Percentiles rank a stretch among this genome's conserved stretches.
Conservation (phyloP, 2,888 invertebrate species). For the Amphipyra berbera region DNA sequence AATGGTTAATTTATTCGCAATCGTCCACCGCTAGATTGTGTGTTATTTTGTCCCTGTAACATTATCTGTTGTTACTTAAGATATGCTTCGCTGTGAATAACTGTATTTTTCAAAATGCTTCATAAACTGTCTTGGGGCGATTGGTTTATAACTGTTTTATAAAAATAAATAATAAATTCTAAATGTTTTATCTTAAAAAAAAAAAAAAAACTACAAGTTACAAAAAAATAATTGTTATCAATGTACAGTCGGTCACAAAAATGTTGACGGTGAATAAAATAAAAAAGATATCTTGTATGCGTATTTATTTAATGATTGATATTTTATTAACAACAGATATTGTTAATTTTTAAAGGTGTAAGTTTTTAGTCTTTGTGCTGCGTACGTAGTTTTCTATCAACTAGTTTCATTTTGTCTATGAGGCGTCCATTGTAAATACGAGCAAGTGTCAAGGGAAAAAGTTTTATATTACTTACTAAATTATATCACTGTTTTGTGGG, state of each 20-base stretch:
- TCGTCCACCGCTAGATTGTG: conserved; percentile 67
- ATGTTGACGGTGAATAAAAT: background rate
- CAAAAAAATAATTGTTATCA: background rate
- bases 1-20: conserved; percentile 37
- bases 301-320: background rate
- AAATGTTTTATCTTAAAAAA: conserved; percentile 8
- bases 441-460: conserved; percentile 87
- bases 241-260: conserved; percentile 10
- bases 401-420: conserved; percentile 67
- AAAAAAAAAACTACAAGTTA: background rate
- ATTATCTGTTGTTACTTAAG: conserved; percentile 73
- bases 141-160: conserved; percentile 44
- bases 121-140: conserved; percentile 46
- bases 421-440: conserved; percentile 84
- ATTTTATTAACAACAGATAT: conserved; percentile 63
- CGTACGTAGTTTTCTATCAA: conserved; percentile 74
- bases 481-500: conserved; percentile 78
- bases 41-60: conserved; percentile 76
- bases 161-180: too few species aligned
- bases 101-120: conserved; percentile 37
- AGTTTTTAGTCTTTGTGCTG: conserved; percentile 82
- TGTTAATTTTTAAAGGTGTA: conserved; percentile 72
- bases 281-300: background rate
- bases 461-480: conserved; percentile 33
- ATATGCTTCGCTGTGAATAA: conserved; percentile 52